These are phyloP conservation scores for Pegoplata infirma DNA, from an alignment of 2,888 invertebrate genomes.

Conservation along the genomic window DNA sequence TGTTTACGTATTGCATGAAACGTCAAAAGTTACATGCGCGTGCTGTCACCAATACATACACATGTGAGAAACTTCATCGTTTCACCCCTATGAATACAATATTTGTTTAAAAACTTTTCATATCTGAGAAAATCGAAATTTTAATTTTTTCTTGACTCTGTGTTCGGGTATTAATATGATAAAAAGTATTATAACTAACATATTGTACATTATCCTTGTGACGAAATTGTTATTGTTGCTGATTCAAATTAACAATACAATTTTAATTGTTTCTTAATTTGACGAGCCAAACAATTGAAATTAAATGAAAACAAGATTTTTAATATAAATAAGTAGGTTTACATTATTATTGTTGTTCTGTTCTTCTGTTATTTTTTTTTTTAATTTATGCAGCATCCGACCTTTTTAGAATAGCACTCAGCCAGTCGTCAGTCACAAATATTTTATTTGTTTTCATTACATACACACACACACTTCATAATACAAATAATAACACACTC, in stretches of 20 bases:
- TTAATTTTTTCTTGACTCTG: no score
- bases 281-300: background rate
- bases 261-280: background rate
- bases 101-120: no score
- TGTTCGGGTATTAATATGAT: no score
- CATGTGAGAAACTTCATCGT: no score
- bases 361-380: background rate
- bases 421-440: slow-evolving; percentile 14
- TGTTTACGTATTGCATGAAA: no score
- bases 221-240: background rate
- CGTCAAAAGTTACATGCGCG: no score
- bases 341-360: no score
- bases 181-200: slow-evolving; percentile 1
- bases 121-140: no score
- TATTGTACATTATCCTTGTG: slow-evolving; percentile 13
- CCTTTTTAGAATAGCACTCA: slow-evolving; percentile 3
- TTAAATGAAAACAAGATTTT: background rate
- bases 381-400: slow-evolving; percentile 37
- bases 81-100: no score
- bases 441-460: slow-evolving; percentile 8
- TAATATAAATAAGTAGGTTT: no score
- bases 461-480: slow-evolving; percentile 1
- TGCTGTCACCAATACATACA: no score
- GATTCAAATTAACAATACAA: background rate
- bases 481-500: background rate